Conservation (phyloP, 2,888 invertebrate genomes). For the Conchocele bisecta region DNA sequence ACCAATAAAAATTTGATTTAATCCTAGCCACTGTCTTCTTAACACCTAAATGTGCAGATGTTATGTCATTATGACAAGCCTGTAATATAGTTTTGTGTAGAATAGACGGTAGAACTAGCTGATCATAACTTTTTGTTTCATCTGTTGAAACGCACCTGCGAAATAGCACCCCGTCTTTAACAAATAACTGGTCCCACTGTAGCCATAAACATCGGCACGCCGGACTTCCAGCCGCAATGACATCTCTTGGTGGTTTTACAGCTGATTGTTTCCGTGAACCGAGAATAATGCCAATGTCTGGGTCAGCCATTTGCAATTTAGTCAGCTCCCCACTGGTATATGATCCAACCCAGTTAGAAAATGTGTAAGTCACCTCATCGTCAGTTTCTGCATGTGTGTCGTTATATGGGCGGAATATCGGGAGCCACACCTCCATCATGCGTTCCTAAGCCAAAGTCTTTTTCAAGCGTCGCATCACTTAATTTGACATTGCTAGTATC, state of each 20-base stretch:
- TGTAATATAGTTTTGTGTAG: background rate
- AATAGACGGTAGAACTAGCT: background rate
- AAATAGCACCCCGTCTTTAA: conserved; percentile 20
- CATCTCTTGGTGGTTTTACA: conserved; percentile 11
- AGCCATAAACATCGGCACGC: conserved; percentile 14
- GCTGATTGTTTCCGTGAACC: background rate
- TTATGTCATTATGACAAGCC: background rate
- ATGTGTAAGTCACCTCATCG: too few species aligned
- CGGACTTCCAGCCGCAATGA: background rate
- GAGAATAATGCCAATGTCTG: background rate
- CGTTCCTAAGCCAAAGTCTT: too few species aligned
- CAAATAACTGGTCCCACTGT: conserved; percentile 9
- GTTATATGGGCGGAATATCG: too few species aligned
- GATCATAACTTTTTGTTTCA: background rate
- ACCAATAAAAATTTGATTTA: conserved; percentile 16
- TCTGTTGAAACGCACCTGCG: background rate
- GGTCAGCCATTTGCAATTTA: too few species aligned
- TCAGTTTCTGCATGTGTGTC: too few species aligned
- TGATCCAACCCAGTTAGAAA: too few species aligned
- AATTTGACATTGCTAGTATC: too few species aligned
- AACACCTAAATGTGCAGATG: conserved; percentile 13
- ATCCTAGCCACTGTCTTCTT: conserved; percentile 11
- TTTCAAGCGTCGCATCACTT: too few species aligned
- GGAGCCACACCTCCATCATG: too few species aligned
- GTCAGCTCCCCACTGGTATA: too few species aligned